Conservation (phyloP, 2,113 vertebrate species). For the Plecturocebus donacophilus region DNA sequence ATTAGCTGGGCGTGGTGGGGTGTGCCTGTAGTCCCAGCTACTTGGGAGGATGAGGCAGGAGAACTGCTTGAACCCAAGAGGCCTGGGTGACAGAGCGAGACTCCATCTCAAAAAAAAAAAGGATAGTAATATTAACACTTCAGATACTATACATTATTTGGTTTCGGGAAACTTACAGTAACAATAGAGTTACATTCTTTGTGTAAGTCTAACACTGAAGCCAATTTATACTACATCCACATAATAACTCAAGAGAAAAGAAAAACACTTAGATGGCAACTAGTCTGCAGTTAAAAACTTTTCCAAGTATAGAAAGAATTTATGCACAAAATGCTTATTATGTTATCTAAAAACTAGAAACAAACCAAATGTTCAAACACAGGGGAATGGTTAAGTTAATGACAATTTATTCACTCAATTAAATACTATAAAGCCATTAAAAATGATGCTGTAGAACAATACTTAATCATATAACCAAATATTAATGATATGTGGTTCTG, state of each 20-base stretch:
- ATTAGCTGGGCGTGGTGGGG: too few relatives aligned
- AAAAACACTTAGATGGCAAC: neutral
- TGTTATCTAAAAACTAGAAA: neutral
- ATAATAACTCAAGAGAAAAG: neutral
- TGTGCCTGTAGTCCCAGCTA: too few relatives aligned
- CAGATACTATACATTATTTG: neutral
- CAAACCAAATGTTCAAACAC: neutral
- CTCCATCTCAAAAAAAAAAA: neutral
- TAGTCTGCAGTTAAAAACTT: neutral
- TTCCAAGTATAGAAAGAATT: neutral
- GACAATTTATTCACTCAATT: neutral
- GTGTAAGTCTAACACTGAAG: neutral
- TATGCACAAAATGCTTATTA: slow-evolving; percentile 3
- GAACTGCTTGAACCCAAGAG: too few relatives aligned
- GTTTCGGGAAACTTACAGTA: slow-evolving; percentile 7
- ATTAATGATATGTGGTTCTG: neutral
- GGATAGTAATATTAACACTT: neutral
- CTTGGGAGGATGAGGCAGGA: too few relatives aligned
- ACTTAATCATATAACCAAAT: slow-evolving; percentile 1
- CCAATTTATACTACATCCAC: neutral
- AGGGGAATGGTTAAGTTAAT: neutral
- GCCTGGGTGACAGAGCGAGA: too few relatives aligned
- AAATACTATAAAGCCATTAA: neutral
- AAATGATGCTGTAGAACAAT: slow-evolving; percentile 18
- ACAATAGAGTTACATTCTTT: neutral